These are phyloP conservation scores for Sussaba pulchella DNA, from an alignment of 2,888 invertebrate species.

Conservation along the genomic window DNA sequence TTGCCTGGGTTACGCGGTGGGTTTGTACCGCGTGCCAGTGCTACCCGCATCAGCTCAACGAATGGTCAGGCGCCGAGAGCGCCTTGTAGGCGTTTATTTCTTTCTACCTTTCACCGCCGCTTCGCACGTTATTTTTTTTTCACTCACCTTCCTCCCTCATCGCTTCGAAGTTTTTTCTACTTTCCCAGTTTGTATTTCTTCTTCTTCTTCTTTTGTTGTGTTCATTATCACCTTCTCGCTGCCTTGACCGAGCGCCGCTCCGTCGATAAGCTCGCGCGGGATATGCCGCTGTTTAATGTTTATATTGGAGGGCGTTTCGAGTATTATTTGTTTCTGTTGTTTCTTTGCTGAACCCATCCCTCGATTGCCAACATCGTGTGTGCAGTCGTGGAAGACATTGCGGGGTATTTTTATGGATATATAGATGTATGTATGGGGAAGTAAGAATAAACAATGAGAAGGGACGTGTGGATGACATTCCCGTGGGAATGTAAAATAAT, in stretches of 20 bases:
- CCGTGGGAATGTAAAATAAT: slow-evolving; percentile 51
- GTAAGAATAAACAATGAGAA: slow-evolving; percentile 3
- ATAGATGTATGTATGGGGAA: not conserved
- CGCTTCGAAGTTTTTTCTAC: not conserved
- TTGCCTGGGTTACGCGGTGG: slow-evolving; percentile 59
- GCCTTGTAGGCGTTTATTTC: slow-evolving; percentile 64
- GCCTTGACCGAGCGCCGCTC: too few species aligned
- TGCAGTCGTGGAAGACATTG: slow-evolving; percentile 23
- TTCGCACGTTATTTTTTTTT: slow-evolving; percentile 69
- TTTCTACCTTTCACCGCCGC: slow-evolving; percentile 51
- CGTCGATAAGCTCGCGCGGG: slow-evolving; percentile 33
- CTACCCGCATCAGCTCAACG: slow-evolving; percentile 71
- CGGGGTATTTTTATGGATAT: slow-evolving; percentile 7
- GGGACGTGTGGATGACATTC: slow-evolving; percentile 12
- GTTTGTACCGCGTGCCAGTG: not conserved
- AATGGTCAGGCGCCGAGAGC: slow-evolving; percentile 42
- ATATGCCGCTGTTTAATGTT: slow-evolving; percentile 69
- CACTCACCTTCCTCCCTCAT: slow-evolving; percentile 57
- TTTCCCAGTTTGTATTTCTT: not conserved
- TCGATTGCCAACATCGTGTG: slow-evolving; percentile 41
- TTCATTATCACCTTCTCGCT: too few species aligned
- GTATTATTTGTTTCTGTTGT: slow-evolving; percentile 69
- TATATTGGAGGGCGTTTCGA: slow-evolving; percentile 65
- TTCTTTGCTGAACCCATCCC: slow-evolving; percentile 61
- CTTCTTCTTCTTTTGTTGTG: not conserved